Base-by-base conservation (phyloP, 2,113 vertebrate species). In the Eptesicus fuscus region DNA sequence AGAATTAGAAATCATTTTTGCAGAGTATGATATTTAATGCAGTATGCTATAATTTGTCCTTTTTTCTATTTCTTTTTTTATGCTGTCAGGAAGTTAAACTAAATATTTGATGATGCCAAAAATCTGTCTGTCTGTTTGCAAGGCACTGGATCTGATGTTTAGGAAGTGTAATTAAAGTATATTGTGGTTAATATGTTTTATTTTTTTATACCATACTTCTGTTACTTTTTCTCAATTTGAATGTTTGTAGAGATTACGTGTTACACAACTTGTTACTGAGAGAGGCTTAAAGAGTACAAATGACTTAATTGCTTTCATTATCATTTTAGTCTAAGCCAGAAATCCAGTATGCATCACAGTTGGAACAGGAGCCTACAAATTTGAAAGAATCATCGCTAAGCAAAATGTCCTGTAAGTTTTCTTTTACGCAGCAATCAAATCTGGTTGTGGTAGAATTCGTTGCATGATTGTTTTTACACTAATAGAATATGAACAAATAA, bases 321-420 rank as follows among this genome's bases (percentile, higher is more conserved):
- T 97, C 73, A 63, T 97, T 98, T 97, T 96, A 99, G 99, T 98
- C 99, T 90, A 99, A 99, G 95, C 99, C 99, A 96, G 99, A 99
- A 98, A 97, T 99, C 89, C 99, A 98, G 97, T 98, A 99, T 96
- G 98, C 99, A 95, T 97, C 99, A 95, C 98, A 98, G 95, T 96
- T 99, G 97, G 98, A 99, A 25, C 97, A 98, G 85, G 99, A 99
- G 88, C 97, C 98, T 67, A 96, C 98, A 92, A 98, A 99, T 30
- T 80, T 97, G 23, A 98, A 98, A 97, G 98, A 98, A 98, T 93
- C 98, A 67, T 96, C 98, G 0, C 96, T 98, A 96, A 98, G 97
- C 96, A 98, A 98, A 97, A 98, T 98, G 92, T 98, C 98, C 94
- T 98, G 99, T 99, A 99, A 99, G 99, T 97, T 95, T 51, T 94